Percentiles rank a stretch among this genome's conserved stretches.
These are phyloP conservation scores for Oryzaephilus surinamensis DNA, from an alignment of 1,140 invertebrate genomes.

Conservation along the genomic window DNA sequence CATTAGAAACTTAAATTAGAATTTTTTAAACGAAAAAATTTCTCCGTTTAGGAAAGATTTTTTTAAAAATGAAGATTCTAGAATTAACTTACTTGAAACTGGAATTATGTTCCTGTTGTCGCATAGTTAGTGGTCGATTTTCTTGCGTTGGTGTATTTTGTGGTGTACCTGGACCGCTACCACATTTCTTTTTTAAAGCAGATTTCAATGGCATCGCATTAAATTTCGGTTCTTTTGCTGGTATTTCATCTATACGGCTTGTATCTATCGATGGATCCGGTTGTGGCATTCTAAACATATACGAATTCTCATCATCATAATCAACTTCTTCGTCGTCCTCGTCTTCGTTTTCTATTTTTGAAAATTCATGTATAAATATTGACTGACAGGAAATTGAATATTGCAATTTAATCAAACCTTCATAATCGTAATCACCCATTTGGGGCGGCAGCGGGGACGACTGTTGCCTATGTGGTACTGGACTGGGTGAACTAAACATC, in stretches of 20 bases:
- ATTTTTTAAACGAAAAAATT: not conserved
- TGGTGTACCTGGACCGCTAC: conserved; percentile 48
- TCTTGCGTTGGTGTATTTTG: conserved; percentile 69
- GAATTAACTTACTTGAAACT: conserved; percentile 45
- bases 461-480: conserved; percentile 49
- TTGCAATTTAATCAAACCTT: conserved; percentile 44
- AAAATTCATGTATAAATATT: not conserved
- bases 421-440: conserved; percentile 49
- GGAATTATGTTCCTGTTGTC: conserved; percentile 53
- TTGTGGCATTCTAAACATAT: conserved; percentile 42
- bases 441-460: conserved; percentile 34
- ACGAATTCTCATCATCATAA: conserved; percentile 39
- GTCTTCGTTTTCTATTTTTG: conserved; percentile 21
- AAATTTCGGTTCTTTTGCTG: conserved; percentile 77
- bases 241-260: conserved; percentile 75
- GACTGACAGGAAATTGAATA: not conserved
- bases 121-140: conserved; percentile 52
- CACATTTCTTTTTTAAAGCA: conserved; percentile 72
- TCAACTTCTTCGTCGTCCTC: conserved; percentile 43
- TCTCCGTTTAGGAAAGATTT: conserved; percentile 1
- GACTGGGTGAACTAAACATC: conserved; percentile 86
- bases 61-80: conserved; percentile 1
- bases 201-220: conserved; percentile 84
- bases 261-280: conserved; percentile 62
- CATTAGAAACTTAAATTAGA: too few species aligned